Evolutionary conservation across 2,113 vertebrate species (phyloP).

Genomic region (Tamias sibiricus): DNA sequence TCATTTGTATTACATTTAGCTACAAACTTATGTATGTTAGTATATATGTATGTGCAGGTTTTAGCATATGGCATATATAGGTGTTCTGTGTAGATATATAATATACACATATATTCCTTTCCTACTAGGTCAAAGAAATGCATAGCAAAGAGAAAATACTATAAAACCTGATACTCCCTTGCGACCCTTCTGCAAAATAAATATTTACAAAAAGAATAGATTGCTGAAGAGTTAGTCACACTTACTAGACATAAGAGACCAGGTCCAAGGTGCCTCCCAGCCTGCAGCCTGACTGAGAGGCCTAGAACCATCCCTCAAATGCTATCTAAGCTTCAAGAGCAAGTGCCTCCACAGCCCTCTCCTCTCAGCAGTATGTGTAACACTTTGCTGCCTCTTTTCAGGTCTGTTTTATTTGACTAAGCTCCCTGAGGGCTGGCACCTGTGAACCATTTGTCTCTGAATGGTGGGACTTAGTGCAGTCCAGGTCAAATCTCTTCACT

Average conservation of each 20-base stretch:
- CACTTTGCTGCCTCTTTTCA: not conserved
- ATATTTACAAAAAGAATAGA: not conserved
- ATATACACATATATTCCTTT: not conserved
- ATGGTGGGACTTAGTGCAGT: not conserved
- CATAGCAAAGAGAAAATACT: not conserved
- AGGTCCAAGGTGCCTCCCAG: not conserved
- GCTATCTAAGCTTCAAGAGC: not conserved
- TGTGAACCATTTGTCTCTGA: not conserved
- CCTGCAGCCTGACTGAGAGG: not conserved
- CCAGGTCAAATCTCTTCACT: not conserved
- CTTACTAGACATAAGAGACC: not conserved
- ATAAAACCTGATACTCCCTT: not conserved
- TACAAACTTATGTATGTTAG: not conserved
- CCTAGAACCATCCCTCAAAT: not conserved
- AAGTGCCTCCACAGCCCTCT: not conserved
- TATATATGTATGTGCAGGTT: no score
- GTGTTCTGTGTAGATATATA: not conserved
- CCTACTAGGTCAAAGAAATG: conserved; percentile 30
- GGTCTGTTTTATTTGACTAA: not conserved
- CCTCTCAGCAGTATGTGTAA: not conserved
- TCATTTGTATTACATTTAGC: conserved; percentile 14
- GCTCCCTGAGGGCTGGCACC: not conserved
- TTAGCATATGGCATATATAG: not conserved
- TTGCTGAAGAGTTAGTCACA: not conserved
- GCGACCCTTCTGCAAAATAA: not conserved